Base-by-base conservation (phyloP, 2,888 invertebrate species). In the Eupithecia abbreviata region DNA sequence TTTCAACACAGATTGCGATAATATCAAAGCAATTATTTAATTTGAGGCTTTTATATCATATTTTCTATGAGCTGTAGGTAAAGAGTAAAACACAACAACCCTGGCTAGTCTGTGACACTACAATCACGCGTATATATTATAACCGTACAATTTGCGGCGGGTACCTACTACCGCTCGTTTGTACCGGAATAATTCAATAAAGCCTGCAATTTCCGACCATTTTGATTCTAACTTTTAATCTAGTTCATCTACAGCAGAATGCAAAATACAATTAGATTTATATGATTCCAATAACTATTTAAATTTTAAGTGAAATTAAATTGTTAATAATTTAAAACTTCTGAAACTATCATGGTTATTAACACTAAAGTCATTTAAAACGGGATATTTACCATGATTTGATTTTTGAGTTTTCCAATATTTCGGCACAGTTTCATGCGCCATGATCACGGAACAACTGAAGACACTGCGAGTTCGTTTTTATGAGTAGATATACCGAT, bases 101-200 rank as follows among this genome's bases (percentile, higher is more conserved):
- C 47, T 2, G 47, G 10, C 69, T 18, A 47, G 30, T 69, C 69
- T 69, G 30, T 69, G 69, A 4, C 18, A 3, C 45, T 55, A 75
- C 67, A 75, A 74, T 71, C 62, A 77, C 68, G 49, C 66, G 55
- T 78, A 76, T 77, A 69, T 76, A 75, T 77, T 71, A 72, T 75
- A 72, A 55, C 71, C 58, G 69, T 76, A 76, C 75, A 72, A 74
- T 68, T 70, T 45, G 75, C 73, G 70, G 72, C 51, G 41, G 65
- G 75, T 30, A 30, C 18, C 62, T 58, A 30, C 58, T 12, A 10
- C 76, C 80, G 72, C 78, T 77, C 76, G 77, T 82, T 79, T 76
- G 79, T 79, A 62, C 47, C 76, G 76, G 73, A 79, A 77, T 80
- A 72, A 82, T 82, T 77, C 66, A 82, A 79, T 79, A 78, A 75